Evolutionary conservation across 2,113 vertebrate species (phyloP).

Genomic region (Brevimyrus niger): DNA sequence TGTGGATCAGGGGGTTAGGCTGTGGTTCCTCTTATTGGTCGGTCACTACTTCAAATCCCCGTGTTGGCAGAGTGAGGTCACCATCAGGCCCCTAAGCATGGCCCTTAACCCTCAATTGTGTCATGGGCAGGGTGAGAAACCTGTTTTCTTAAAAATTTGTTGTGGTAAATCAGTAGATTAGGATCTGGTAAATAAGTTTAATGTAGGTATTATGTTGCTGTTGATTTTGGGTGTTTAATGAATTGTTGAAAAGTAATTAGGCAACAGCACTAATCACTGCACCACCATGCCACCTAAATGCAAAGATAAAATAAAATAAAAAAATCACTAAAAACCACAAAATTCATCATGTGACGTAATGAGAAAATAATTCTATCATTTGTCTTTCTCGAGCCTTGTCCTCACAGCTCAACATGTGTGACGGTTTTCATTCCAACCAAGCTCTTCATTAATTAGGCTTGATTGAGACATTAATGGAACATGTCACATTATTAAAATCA

Average conservation of each 20-base stretch:
- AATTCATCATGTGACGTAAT: not conserved
- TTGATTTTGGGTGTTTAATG: not conserved
- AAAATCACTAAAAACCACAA: not conserved
- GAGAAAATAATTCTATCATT: not conserved
- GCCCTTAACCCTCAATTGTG: not conserved
- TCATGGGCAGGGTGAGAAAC: not conserved
- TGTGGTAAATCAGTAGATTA: not conserved
- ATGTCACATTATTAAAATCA: not conserved
- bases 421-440: not conserved
- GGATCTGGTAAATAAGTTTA: not conserved
- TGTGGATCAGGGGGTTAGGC: not conserved
- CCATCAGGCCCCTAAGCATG: not conserved
- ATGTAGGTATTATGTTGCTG: not conserved
- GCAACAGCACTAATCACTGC: not conserved
- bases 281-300: not conserved
- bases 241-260: not conserved
- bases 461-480: not conserved
- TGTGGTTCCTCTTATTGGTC: not conserved
- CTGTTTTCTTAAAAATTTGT: not conserved
- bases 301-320: not conserved
- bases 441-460: not conserved
- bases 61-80: not conserved
- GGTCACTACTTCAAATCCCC: not conserved
- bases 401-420: not conserved
- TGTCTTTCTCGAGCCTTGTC: not conserved